Conservation (phyloP, 1,140 invertebrate genomes). For the Hycleus phaleratus region DNA sequence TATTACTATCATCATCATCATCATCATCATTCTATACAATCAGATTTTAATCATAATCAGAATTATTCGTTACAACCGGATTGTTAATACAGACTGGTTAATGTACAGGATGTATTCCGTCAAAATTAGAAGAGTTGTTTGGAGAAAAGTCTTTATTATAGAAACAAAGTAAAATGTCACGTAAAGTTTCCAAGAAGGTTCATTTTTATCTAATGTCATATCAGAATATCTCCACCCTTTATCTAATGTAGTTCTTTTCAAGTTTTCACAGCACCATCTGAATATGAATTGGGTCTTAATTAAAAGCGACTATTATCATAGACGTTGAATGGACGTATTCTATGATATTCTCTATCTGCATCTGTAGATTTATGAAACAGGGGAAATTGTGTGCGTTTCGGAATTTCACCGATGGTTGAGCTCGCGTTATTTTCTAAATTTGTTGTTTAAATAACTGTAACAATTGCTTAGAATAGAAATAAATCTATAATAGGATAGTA, state of each 20-base stretch:
- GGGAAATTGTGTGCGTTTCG: too few relatives aligned
- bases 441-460: not conserved
- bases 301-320: conserved; percentile 6
- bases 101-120: too few relatives aligned
- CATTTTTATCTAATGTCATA: conserved; percentile 9
- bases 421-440: not conserved
- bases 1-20: conserved; percentile 17
- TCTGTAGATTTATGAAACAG: too few relatives aligned
- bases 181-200: conserved; percentile 13
- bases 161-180: too few relatives aligned
- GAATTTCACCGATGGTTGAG: too few relatives aligned
- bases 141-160: too few relatives aligned
- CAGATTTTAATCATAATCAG: not conserved
- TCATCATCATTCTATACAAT: not conserved
- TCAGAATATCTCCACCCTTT: conserved; percentile 11
- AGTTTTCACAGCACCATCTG: conserved; percentile 1
- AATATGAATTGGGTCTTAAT: conserved; percentile 22
- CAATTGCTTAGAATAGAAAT: not conserved
- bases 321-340: too few relatives aligned
- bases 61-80: too few relatives aligned
- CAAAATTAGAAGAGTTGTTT: too few relatives aligned
- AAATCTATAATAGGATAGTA: not conserved
- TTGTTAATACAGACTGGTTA: too few relatives aligned
- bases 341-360: too few relatives aligned
- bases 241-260: conserved; percentile 9